These are phyloP conservation scores for Trypoxylon attenuatum DNA, from an alignment of 2,888 invertebrate species.

Conservation along the genomic window DNA sequence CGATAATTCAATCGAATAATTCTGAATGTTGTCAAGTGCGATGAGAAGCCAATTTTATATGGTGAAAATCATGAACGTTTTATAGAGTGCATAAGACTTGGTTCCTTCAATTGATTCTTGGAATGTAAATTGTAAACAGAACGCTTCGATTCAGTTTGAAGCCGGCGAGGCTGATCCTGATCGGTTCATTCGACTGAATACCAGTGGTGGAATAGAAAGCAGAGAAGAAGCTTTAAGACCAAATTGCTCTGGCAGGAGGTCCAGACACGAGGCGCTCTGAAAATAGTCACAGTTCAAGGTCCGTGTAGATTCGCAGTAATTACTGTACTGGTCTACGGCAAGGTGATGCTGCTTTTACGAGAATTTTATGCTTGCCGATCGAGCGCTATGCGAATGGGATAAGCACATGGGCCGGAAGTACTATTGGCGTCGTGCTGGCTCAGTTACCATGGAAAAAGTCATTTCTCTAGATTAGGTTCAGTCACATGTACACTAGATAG, in stretches of 20 bases:
- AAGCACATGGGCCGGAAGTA: constrained; percentile 39
- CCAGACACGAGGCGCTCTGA: neutral
- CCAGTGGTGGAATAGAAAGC: neutral
- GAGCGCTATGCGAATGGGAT: constrained; percentile 27
- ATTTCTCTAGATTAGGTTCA: neutral
- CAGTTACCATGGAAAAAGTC: constrained; percentile 15
- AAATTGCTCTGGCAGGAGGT: neutral
- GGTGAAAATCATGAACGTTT: too few relatives aligned
- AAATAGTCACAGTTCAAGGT: constrained; percentile 31
- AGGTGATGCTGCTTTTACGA: constrained; percentile 39
- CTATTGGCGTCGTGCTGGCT: constrained; percentile 30
- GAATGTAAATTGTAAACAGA: too few relatives aligned
- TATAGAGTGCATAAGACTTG: too few relatives aligned
- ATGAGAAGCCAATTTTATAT: too few relatives aligned
- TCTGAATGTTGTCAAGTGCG: too few relatives aligned
- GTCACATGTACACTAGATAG: neutral
- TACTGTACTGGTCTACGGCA: constrained; percentile 4
- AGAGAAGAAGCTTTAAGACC: neutral
- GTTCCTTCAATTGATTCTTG: too few relatives aligned
- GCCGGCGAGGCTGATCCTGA: too few relatives aligned
- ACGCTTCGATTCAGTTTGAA: too few relatives aligned
- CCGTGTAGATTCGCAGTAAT: neutral
- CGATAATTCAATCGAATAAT: too few relatives aligned
- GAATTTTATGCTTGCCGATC: constrained; percentile 32
- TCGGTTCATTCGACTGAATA: neutral